phyloP scores from a whole-genome alignment of 2,888 invertebrate species.

The Dendrolimus houi region DNA sequence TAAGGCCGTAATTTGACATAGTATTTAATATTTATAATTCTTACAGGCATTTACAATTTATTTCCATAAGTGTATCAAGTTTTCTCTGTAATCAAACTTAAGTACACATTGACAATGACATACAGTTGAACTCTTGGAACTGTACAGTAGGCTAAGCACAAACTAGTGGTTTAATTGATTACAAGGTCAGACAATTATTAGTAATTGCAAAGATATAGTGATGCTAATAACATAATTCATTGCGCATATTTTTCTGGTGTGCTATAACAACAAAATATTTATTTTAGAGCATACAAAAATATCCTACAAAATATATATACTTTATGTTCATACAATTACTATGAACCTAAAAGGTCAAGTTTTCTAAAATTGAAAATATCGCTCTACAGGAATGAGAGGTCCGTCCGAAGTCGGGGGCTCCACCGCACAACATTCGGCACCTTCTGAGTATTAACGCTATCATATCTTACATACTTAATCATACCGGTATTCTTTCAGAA shows the following conservation, averaged over 20 bases:
- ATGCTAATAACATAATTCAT: no score
- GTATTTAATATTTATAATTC: slow-evolving; percentile 15
- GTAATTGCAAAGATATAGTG: no score
- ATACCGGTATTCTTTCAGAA: slow-evolving; percentile 30
- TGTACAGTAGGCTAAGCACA: no score
- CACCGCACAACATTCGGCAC: slow-evolving; percentile 35
- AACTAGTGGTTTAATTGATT: no score
- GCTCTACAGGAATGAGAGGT: slow-evolving; percentile 65
- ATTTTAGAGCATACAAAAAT: background rate
- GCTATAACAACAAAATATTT: background rate
- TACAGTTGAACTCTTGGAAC: no score
- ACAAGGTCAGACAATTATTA: no score
- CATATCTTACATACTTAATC: slow-evolving; percentile 36
- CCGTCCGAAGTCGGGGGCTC: slow-evolving; percentile 30
- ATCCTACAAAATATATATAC: background rate
- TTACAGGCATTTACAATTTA: no score
- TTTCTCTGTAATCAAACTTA: slow-evolving; percentile 23
- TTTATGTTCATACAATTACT: background rate
- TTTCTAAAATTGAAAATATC: slow-evolving; percentile 8
- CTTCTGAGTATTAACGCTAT: slow-evolving; percentile 67
- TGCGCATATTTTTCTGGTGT: background rate
- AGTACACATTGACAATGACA: slow-evolving; percentile 33
- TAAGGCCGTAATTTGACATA: slow-evolving; percentile 43
- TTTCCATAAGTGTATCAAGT: no score
- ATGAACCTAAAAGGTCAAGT: background rate